Base-by-base conservation (phyloP, 2,797 vertebrate species). In the Arrhamphus sclerolepis region DNA sequence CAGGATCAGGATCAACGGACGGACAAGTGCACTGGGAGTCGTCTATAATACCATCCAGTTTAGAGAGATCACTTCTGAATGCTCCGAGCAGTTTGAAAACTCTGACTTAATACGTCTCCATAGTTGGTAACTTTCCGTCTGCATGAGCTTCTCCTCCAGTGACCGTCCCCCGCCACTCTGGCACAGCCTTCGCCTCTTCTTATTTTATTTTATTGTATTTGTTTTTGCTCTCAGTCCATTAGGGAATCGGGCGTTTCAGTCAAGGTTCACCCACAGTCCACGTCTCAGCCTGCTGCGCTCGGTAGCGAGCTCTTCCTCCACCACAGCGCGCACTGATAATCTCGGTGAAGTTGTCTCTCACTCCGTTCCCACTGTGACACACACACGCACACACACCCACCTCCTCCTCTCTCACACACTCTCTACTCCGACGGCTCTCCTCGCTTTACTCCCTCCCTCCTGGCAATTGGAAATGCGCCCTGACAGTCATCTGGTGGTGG, bases 401-500 rank as follows among this genome's bases (percentile, higher is more conserved):
- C 29, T 46, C 22, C 54, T 38, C 50, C 53, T 62, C 59, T 51
- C 56, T 55, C 59, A 17, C 66, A 14, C 51, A 46, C 64, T n/a
- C 71, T 66, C 74, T 67, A 62, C 6, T n/a, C 44, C 69, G 60
- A 55, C 55, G 62, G 50, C 46, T 80, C 57, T 75, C 82, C 70
- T 52, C 77, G 68, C 47, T 80, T 74, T 78, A 74, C 75, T 77
- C 70, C 67, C 82, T 76, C 81, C 60, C 72, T 77, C 74, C 70
- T 67, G 77, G 75, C 86, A 75, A 75, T 62, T 72, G 79, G 73
- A 84, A 87, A 92, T 86, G 81, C 85, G 78, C 86, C 75, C 80
- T 82, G 83, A 87, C 89, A 80, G 78, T 89, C 86, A 78, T 89
- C 81, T 88, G 86, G 62, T 89, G 56, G 52, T 53, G 59, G 73